phyloP scores from a whole-genome alignment of 2,888 invertebrate genomes.

The Drosophila subquinaria region DNA sequence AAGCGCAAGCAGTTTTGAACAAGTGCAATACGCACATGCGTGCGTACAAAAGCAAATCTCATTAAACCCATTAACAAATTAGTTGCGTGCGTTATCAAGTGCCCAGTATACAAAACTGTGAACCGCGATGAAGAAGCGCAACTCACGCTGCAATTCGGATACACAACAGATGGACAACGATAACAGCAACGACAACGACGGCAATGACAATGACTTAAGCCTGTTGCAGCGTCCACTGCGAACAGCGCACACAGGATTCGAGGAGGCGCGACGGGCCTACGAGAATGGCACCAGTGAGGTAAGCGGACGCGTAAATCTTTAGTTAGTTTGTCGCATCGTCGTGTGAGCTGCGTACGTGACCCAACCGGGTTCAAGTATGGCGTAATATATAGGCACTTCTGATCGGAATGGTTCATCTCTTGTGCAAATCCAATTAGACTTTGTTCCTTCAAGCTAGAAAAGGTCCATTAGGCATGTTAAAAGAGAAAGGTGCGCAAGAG shows the following conservation, averaged over 20 bases:
- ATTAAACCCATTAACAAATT: not conserved
- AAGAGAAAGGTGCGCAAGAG: no score
- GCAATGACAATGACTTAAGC: slow-evolving; percentile 87
- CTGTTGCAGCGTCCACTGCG: slow-evolving; percentile 89
- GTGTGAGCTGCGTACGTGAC: slow-evolving; percentile 67
- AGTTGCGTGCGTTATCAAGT: slow-evolving; percentile 6
- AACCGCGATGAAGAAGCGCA: slow-evolving; percentile 66
- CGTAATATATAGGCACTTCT: slow-evolving; percentile 39
- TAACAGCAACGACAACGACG: not conserved
- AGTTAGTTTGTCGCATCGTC: no score
- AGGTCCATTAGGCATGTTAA: no score
- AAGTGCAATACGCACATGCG: slow-evolving; percentile 32
- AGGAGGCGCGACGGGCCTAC: slow-evolving; percentile 90
- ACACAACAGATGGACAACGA: slow-evolving; percentile 84
- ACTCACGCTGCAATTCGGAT: slow-evolving; percentile 71
- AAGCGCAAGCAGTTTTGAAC: slow-evolving; percentile 5
- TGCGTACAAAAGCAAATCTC: slow-evolving; percentile 26
- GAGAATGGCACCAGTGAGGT: slow-evolving; percentile 92
- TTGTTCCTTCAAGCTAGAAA: no score
- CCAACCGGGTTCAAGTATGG: slow-evolving; percentile 58
- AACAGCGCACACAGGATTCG: slow-evolving; percentile 89
- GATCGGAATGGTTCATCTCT: not conserved
- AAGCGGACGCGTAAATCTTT: not conserved
- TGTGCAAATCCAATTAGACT: not conserved
- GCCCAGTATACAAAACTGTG: not conserved